Evolutionary conservation across 2,797 vertebrate genomes (phyloP).

Genomic region (Crocodylus rhombifer): DNA sequence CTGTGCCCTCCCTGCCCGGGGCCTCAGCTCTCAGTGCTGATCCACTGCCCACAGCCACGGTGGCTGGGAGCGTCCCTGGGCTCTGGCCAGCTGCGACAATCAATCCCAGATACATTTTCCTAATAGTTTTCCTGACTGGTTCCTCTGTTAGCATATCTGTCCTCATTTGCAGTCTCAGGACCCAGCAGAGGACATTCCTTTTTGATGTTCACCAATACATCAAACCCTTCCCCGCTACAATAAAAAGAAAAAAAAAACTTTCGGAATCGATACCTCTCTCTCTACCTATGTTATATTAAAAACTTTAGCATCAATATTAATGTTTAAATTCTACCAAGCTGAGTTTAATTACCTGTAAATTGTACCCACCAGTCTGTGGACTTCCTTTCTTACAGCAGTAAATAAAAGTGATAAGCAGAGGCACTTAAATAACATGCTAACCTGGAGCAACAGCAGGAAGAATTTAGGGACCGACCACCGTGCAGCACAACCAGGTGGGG

Average conservation of each 20-base stretch:
- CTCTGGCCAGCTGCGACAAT: neutral
- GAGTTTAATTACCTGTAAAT: conserved; percentile 74
- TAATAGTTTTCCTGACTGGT: neutral
- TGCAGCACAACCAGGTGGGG: neutral
- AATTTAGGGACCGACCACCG: neutral
- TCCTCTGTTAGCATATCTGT: neutral
- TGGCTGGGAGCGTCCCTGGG: neutral
- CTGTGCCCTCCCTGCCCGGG: neutral
- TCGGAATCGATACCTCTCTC: conserved; percentile 54
- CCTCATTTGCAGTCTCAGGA: neutral
- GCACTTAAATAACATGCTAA: neutral
- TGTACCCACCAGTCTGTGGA: neutral
- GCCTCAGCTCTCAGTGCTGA: neutral
- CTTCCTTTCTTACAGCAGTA: neutral
- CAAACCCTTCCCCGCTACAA: conserved; percentile 31
- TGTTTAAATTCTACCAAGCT: conserved; percentile 61
- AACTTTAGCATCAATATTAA: conserved; percentile 72
- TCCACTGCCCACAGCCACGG: neutral
- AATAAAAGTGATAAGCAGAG: neutral
- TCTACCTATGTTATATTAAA: conserved; percentile 72
- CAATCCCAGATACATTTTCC: neutral
- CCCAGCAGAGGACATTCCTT: neutral
- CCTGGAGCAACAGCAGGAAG: neutral
- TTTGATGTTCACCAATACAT: neutral
- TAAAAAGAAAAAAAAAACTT: conserved; percentile 40